Evolutionary conservation across 2,113 vertebrate genomes (phyloP), one percentile per base, ranked within the genome.

Genomic region (Coryphaenoides rupestris): DNA sequence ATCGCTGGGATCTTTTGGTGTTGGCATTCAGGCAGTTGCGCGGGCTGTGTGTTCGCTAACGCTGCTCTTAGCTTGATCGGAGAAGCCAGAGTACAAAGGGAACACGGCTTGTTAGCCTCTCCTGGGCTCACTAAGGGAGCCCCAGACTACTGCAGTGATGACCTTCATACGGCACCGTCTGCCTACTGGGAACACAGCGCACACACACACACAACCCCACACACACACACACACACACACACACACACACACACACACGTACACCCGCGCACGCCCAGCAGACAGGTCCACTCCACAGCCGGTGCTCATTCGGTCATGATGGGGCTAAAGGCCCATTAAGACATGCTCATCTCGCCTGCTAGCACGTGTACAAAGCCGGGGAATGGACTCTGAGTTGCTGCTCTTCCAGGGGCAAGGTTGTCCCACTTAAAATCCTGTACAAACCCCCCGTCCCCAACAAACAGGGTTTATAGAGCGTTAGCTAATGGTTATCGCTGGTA

Each of bases 291-390:
- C 82, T 86, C 84, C 85, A 86, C 86, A 86, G 86, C 81, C 86
- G 62, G 80, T 84, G 82, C 87, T 90, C 87, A 91, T 88, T 86
- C 88, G 88, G 87, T 89, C 88, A 91, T 89, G 84, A 89, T 87
- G 84, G 87, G 87, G 89, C 89, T 92, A 90, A 91, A 90, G 84
- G 72, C 81, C 88, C 88, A 90, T 91, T 90, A 91, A 88, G 84
- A 86, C 83, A 80, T 83, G 83, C 89, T 89, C 84, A 88, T 88
- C 86, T 88, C 86, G 84, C 80, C 85, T 83, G 76, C 70, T 69
- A 86, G 83, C 87, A 87, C 83, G 82, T 83, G 85, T 79, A 85
- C 79, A 74, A 83, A 84, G 83, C 73, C 22, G 77, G 75, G 77
- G 83, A 84, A 81, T 87, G 79, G 84, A 88, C 82, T 80, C 26